Conservation (phyloP, 1,140 invertebrate genomes). For the Macrotrachela quadricornifera region DNA sequence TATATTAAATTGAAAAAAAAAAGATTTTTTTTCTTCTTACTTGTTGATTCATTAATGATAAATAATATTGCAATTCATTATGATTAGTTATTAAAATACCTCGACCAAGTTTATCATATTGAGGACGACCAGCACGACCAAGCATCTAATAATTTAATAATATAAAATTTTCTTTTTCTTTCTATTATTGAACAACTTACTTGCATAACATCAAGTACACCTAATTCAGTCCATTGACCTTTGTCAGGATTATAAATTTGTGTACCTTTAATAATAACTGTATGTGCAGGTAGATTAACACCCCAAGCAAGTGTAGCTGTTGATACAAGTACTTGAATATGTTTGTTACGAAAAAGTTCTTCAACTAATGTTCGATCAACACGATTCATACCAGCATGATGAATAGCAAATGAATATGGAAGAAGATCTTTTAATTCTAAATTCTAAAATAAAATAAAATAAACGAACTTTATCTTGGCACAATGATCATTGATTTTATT, state of each 20-base stretch:
- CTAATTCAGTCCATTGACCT: slow-evolving; percentile 76
- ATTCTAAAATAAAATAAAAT: slow-evolving; percentile 18
- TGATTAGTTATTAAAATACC: slow-evolving; percentile 86
- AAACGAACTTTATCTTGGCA: slow-evolving; percentile 32
- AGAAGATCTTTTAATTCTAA: slow-evolving; percentile 43
- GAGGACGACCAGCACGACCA: slow-evolving; percentile 76
- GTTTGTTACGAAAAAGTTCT: slow-evolving; percentile 43
- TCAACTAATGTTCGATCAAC: slow-evolving; percentile 46
- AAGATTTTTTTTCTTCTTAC: no score
- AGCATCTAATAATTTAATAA: no score
- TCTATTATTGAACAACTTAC: slow-evolving; percentile 43
- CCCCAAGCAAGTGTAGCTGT: slow-evolving; percentile 97
- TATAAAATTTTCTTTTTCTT: background rate
- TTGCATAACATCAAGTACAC: slow-evolving; percentile 90
- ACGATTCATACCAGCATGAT: slow-evolving; percentile 83
- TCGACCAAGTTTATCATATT: slow-evolving; percentile 50
- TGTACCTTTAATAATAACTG: slow-evolving; percentile 85
- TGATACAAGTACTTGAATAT: slow-evolving; percentile 77
- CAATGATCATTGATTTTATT: background rate
- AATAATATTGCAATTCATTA: slow-evolving; percentile 74
- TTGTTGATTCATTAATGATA: slow-evolving; percentile 78
- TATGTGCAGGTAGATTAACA: slow-evolving; percentile 90
- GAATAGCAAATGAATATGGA: slow-evolving; percentile 64
- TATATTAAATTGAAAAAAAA: no score
- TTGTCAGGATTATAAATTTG: slow-evolving; percentile 90